Conservation (phyloP, 2,888 invertebrate species). For the Augochlorella aurata region DNA sequence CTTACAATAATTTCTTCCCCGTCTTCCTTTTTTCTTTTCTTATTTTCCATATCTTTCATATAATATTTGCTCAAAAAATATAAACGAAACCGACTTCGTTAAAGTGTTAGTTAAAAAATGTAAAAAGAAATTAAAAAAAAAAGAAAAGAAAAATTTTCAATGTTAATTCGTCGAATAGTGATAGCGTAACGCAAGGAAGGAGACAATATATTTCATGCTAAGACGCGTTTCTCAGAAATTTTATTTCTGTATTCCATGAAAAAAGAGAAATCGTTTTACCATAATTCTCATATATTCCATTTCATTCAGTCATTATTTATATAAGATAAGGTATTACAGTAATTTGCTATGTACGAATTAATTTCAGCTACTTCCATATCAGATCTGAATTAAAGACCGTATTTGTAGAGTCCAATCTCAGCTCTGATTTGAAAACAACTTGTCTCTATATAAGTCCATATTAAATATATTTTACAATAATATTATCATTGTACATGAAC, state of each 20-base stretch:
- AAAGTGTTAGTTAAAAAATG: constrained; percentile 44
- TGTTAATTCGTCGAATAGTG: constrained; percentile 15
- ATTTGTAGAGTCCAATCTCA: constrained; percentile 61
- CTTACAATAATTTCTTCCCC: constrained; percentile 27
- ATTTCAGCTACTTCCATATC: constrained; percentile 74
- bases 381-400: constrained; percentile 69
- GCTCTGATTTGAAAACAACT: constrained; percentile 77
- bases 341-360: constrained; percentile 76
- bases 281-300: constrained; percentile 76
- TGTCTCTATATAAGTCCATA: constrained; percentile 77
- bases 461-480: constrained; percentile 82
- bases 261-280: constrained; percentile 70
- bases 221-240: constrained; percentile 69
- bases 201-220: constrained; percentile 57
- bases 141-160: constrained; percentile 37
- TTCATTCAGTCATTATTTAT: constrained; percentile 77
- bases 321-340: constrained; percentile 76
- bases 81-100: constrained; percentile 18
- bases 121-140: constrained; percentile 32
- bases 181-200: constrained; percentile 58
- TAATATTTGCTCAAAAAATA: constrained; percentile 15
- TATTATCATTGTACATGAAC: constrained; percentile 81
- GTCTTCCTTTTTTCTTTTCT: background rate
- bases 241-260: constrained; percentile 69
- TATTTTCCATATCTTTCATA: background rate